phyloP scores from a whole-genome alignment of 2,888 invertebrate genomes.

The Nomada hirtipes region DNA sequence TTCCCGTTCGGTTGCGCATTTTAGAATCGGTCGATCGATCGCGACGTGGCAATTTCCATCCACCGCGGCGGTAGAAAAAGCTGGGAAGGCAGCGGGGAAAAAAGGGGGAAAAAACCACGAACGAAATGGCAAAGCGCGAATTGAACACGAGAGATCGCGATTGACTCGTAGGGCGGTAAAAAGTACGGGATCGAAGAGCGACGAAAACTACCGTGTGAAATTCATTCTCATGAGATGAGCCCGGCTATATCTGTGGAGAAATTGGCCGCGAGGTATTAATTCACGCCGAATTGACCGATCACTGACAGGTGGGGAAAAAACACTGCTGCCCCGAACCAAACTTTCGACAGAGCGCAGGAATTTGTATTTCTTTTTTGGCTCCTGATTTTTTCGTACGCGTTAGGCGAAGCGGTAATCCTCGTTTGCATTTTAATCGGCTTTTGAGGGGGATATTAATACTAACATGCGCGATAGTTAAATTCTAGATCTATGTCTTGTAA shows the following conservation, averaged over 20 bases:
- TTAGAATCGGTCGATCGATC: not conserved
- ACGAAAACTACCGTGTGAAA: constrained; percentile 15
- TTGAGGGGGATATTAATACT: too few relatives aligned
- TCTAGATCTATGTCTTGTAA: too few relatives aligned
- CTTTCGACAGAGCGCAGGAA: too few relatives aligned
- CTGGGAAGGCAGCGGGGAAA: not conserved
- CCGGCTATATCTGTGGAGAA: constrained; percentile 11
- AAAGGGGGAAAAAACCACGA: not conserved
- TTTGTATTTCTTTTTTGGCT: not conserved
- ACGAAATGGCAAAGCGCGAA: constrained; percentile 4
- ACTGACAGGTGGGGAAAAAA: constrained; percentile 6
- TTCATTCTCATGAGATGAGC: constrained; percentile 20
- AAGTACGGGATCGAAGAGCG: constrained; percentile 17
- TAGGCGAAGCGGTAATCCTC: not conserved
- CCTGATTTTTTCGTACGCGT: not conserved
- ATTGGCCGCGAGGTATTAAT: constrained; percentile 51
- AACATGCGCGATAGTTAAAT: too few relatives aligned
- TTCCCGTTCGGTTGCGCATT: not conserved
- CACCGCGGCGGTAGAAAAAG: too few relatives aligned
- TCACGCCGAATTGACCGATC: constrained; percentile 31
- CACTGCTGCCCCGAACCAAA: too few relatives aligned
- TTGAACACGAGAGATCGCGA: constrained; percentile 13
- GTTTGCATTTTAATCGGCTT: too few relatives aligned
- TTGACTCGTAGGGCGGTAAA: constrained; percentile 22
- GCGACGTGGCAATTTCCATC: constrained; percentile 2